These are phyloP conservation scores for Zaprionus ornatus DNA, from an alignment of 1,140 invertebrate genomes.

Conservation along the genomic window DNA sequence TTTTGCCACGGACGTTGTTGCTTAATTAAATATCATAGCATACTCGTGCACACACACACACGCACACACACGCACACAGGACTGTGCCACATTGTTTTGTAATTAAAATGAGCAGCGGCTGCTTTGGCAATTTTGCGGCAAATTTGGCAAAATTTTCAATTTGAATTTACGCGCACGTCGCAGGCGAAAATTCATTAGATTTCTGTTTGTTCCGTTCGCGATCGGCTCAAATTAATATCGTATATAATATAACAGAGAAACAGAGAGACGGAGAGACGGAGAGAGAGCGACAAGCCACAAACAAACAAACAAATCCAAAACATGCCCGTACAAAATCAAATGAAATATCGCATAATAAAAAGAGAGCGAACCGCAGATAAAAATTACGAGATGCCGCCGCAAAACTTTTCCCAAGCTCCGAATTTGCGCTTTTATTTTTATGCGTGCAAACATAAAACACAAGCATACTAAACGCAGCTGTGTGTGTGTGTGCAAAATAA, in stretches of 20 bases:
- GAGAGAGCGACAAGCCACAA: neutral
- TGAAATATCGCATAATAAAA: constrained; percentile 34
- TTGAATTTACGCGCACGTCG: constrained; percentile 58
- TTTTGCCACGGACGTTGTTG: constrained; percentile 30
- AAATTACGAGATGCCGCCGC: constrained; percentile 59
- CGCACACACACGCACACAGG: neutral
- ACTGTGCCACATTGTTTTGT: constrained; percentile 51
- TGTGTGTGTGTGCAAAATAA: constrained; percentile 50
- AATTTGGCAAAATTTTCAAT: constrained; percentile 53
- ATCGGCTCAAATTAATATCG: neutral
- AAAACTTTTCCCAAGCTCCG: constrained; percentile 50
- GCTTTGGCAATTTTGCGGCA: constrained; percentile 43
- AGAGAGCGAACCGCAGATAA: constrained; percentile 35
- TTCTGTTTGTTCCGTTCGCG: neutral
- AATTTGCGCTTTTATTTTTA: constrained; percentile 46
- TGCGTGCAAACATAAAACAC: constrained; percentile 45
- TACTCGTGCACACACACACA: constrained; percentile 21
- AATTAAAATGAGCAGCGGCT: constrained; percentile 67
- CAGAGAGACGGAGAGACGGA: neutral
- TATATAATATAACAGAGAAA: neutral
- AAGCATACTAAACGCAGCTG: constrained; percentile 48
- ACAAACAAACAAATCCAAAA: neutral
- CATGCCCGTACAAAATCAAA: constrained; percentile 2
- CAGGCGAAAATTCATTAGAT: constrained; percentile 46
- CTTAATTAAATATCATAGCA: constrained; percentile 71